Base-by-base conservation (phyloP, 2,888 invertebrate genomes). In the Nowickia ferox region DNA sequence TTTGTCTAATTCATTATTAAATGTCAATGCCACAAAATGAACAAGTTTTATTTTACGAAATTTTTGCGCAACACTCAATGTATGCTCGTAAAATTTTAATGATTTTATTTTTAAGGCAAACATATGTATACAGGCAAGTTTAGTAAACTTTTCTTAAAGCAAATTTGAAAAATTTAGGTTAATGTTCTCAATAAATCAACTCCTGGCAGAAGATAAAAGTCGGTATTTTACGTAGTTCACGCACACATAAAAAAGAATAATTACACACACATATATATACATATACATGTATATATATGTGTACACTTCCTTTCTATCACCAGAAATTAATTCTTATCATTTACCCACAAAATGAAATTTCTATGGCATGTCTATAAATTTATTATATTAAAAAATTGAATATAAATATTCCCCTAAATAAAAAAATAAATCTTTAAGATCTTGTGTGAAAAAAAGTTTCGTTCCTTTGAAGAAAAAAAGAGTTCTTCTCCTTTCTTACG, bases 161-260 rank as follows among this genome's bases (percentile, higher is more conserved):
- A 1, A 40, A 53, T 6, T 38, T 9, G 8, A 51, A 13, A 46
- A 46, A n/a, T 15, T 19, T 19, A 40, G 40, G 30, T 30, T 30
- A 30, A 10, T 46, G 17, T 46, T 19, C 40, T 42, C 46, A 51
- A 74, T 63, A 74, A 48, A 61, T 74, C 59, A 74, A 6, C 38
- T 71, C 2, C 22, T 44, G 44, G 5, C 57, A 30, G 6, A 30
- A 30, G 30, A 30, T 30, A 30, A 30, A 30, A 30, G 5, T 5
- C 1, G 6, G 30, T 30, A 30, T 30, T 30, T 30, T 30, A 30
- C 30, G 5, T 30, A 30, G 6, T 5, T 30, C 30, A 2, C 30
- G 6, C 30, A 30, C 30, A 30, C 30, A 3, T 30, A 2, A 30
- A 30, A 30, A 3, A 30, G 4, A 30, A 30, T 30, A 30, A 30